phyloP scores from a whole-genome alignment of 2,888 invertebrate species.

The Mongoloraphidia duomilia region DNA sequence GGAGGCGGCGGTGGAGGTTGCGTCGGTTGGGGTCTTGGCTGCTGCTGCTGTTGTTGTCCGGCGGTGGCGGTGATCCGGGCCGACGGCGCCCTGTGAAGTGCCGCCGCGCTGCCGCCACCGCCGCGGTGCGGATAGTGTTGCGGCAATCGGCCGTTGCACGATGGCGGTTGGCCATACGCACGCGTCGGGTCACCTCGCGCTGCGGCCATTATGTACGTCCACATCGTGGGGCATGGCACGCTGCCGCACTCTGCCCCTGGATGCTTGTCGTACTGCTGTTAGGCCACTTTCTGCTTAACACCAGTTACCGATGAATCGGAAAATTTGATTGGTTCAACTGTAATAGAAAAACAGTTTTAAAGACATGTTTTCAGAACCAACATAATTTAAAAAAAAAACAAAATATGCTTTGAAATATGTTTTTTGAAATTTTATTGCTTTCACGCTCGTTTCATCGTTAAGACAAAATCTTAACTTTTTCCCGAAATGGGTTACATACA shows the following conservation, averaged over 20 bases:
- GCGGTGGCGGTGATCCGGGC: background rate
- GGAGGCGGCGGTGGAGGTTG: conserved; percentile 2
- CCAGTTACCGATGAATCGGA: no score
- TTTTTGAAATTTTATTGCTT: no score
- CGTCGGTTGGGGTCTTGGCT: background rate
- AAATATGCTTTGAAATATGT: no score
- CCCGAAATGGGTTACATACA: no score
- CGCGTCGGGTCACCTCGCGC: conserved; percentile 47
- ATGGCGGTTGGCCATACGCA: conserved; percentile 26
- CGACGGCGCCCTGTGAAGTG: conserved; percentile 61
- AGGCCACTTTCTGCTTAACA: no score
- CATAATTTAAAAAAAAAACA: no score
- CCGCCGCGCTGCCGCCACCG: conserved; percentile 50
- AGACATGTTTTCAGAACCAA: no score
- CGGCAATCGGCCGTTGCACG: conserved; percentile 22
- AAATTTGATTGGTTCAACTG: no score
- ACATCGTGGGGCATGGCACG: conserved; percentile 38
- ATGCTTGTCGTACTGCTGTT: no score
- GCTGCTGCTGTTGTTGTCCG: background rate
- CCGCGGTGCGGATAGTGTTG: conserved; percentile 48
- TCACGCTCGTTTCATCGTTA: no score
- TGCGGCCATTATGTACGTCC: conserved; percentile 60
- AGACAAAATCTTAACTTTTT: no score
- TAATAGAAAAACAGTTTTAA: no score
- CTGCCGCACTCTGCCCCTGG: conserved; percentile 6